Percentiles rank a stretch among this genome's conserved stretches.
These are phyloP conservation scores for Malurus melanocephalus DNA, from an alignment of 2,113 vertebrate genomes.

Conservation along the genomic window DNA sequence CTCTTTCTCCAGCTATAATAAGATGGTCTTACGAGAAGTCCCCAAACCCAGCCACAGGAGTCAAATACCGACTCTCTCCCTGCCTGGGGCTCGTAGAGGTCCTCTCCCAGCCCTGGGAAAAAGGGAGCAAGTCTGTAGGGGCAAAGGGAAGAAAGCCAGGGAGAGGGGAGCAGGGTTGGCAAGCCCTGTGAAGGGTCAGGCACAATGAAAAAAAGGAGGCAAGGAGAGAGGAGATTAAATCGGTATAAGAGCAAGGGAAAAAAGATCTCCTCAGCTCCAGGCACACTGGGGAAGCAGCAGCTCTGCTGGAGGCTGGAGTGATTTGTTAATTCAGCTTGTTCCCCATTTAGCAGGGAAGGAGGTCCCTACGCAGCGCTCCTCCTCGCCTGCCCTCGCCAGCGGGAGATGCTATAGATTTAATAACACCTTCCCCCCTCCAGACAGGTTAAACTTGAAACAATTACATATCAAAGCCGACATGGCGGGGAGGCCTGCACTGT, in stretches of 20 bases:
- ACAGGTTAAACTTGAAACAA: conserved; percentile 85
- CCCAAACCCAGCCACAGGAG: not conserved
- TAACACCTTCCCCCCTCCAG: conserved; percentile 73
- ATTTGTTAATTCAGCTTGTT: conserved; percentile 68
- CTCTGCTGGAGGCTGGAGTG: conserved; percentile 42
- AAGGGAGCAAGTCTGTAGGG: not conserved
- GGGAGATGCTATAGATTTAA: conserved; percentile 69
- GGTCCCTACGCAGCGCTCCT: conserved; percentile 54
- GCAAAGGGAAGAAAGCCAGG: not conserved
- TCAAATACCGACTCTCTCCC: not conserved
- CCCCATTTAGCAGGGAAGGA: conserved; percentile 66
- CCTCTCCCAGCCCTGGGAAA: not conserved
- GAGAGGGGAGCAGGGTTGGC: fast-evolving
- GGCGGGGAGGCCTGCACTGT: conserved; percentile 73
- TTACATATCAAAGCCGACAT: conserved; percentile 80
- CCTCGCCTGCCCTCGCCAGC: conserved; percentile 62
- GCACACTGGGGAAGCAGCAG: not conserved
- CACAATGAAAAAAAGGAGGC: not conserved
- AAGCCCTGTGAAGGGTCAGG: not conserved
- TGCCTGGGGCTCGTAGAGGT: not conserved
- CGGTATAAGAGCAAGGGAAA: not conserved
- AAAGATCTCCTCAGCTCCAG: not conserved
- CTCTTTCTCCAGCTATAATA: not conserved
- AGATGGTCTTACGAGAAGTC: not conserved
- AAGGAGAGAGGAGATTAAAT: not conserved